Conservation (phyloP, 2,797 vertebrate species). For the Pipistrellus pygmaeus region DNA sequence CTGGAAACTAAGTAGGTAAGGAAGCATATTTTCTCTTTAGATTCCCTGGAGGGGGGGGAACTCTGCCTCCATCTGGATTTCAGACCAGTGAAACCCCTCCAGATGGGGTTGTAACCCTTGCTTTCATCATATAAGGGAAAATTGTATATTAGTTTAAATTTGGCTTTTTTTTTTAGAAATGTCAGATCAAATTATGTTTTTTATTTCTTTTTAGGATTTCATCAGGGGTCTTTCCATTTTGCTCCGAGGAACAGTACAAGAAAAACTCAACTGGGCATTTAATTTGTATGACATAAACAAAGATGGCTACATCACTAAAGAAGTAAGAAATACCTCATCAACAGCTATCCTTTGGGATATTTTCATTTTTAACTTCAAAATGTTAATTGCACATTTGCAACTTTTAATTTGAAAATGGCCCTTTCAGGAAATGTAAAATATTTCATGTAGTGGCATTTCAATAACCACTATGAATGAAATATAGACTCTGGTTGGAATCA, state of each 20-base stretch:
- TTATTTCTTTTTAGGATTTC: constrained; percentile 92
- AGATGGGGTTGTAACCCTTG: not conserved
- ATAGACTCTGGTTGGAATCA: not conserved
- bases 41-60: not conserved
- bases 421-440: constrained; percentile 30
- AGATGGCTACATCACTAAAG: constrained; percentile 99
- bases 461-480: not conserved
- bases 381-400: not conserved
- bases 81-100: not conserved
- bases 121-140: not conserved
- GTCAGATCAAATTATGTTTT: constrained; percentile 53
- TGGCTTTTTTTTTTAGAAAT: not conserved
- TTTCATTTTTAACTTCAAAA: constrained; percentile 43
- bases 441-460: constrained; percentile 12
- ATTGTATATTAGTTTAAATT: not conserved
- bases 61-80: too few relatives aligned
- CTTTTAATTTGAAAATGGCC: constrained; percentile 26
- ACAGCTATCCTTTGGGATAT: not conserved
- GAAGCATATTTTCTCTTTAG: not conserved
- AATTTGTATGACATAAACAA: constrained; percentile 99
- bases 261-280: constrained; percentile 99
- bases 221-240: constrained; percentile 99
- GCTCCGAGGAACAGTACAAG: constrained; percentile 96
- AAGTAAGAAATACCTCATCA: constrained; percentile 88
- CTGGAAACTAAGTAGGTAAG: not conserved